Evolutionary conservation across 1,140 invertebrate species (phyloP), one percentile per base, ranked within the genome.

Genomic region (Drosophila pseudoananassae): DNA sequence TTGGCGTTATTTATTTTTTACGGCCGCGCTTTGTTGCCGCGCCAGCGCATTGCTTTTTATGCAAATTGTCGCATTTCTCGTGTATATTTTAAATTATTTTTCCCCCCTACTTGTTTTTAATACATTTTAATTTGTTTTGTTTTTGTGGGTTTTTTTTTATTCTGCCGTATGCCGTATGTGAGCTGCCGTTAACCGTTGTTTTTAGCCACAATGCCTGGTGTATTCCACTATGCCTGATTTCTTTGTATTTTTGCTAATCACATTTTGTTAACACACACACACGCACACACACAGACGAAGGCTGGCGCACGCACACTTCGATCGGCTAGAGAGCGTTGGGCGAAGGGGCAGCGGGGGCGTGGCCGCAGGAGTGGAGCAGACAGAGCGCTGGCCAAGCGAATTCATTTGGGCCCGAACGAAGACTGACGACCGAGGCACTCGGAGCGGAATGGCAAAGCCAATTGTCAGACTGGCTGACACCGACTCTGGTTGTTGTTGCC

Each of bases 211-310:
- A 80, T 80, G 45, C 55, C 60, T 52, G 33, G 10, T 36, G 33
- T 47, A 47, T 77, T 78, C 59, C 74, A 77, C 40, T 63, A 52
- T 76, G 80, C 80, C 80, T 76, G 82, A 83, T 77, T 85, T 74
- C 83, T 88, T 88, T 87, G 83, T 87, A 89, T 87, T 87, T 88
- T 87, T 78, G 83, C 83, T 88, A 88, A 87, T 87, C 83, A 87
- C 83, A 87, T 87, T 87, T 87, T 87, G 83, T 88, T 88, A 87
- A 88, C 83, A 87, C 83, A 72, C 77, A 81, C 58, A 55, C 29
- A 36, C 58, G 45, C 71, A 63, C 69, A 38, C 65, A 61, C 33
- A 54, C 68, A 27, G 23, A 33, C 27, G 43, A 43, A 33, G 56
- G 50, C 69, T 57, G 29, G 43, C 58, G 47, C 71, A 69, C 69